Base-by-base conservation (phyloP, 2,113 vertebrate species). In the Apteryx owenii region DNA sequence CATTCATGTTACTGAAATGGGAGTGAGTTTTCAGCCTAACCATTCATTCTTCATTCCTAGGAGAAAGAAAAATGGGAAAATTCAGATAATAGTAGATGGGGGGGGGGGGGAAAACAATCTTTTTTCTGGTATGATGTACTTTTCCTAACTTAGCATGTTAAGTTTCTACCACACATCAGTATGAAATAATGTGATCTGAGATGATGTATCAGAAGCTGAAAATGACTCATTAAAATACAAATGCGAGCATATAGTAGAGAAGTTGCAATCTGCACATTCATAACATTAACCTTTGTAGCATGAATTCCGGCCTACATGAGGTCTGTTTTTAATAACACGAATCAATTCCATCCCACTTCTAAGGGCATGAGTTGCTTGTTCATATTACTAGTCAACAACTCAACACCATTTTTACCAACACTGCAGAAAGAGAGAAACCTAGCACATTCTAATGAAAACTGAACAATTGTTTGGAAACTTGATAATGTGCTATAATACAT, bases 381-480 rank as follows among this genome's bases (percentile, higher is more conserved):
- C 96, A 4, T 77, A 88, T 97, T 95, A 97, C 93, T 91, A 98
- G 95, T 98, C 97, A 98, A 97, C 96, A 98, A 94, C 96, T 98
- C 97, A 97, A 97, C 96, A 97, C 95, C 96, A 86, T 96, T 90
- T 95, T 97, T 88, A 94, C 80, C 86, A 88, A 95, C 68, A 75
- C 87, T 95, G 75, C 56, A 91, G 87, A 97, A 93, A 96, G 95
- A 95, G 94, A 97, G 95, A 97, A 94, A 95, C 77, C 85, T 97
- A 94, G 94, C 90, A 97, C 72, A 92, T 94, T 95, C 93, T 97
- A 97, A 96, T 96, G 94, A 97, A 97, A 97, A 97, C 73, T 64
- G 97, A 98, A 97, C 96, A 96, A 98, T 98, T 97, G 94, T 96
- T 97, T 97, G 95, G 97, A 97, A 98, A 98, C 94, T 95, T 95